These are phyloP conservation scores for Gopherus evgoodei DNA, from an alignment of 2,113 vertebrate species.

Conservation along the genomic window DNA sequence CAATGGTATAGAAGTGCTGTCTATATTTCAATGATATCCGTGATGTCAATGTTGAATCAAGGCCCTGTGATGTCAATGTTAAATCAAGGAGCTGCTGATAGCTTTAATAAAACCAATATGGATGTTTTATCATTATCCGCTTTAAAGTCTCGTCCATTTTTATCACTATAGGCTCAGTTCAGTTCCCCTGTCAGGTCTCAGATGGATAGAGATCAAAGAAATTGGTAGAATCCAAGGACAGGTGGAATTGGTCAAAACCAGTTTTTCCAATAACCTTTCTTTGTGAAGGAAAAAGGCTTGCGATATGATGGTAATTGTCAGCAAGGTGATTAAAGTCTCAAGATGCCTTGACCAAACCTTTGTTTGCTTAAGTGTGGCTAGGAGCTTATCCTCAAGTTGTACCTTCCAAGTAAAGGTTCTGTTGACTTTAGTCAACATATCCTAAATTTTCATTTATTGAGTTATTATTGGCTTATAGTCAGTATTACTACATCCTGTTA, in stretches of 20 bases:
- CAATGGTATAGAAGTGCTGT: neutral
- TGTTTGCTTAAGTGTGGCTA: neutral
- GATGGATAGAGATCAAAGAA: neutral
- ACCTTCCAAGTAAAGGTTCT: neutral
- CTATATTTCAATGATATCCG: neutral
- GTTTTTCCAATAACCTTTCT: slow-evolving; percentile 1
- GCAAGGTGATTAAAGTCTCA: neutral
- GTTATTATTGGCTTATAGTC: neutral
- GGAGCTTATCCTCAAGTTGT: neutral
- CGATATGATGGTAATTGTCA: neutral
- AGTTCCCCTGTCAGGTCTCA: slow-evolving; percentile 3
- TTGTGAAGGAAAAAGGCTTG: neutral
- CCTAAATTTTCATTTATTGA: neutral
- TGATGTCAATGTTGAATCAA: neutral
- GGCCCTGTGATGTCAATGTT: neutral
- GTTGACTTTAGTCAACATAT: neutral
- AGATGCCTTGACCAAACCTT: neutral
- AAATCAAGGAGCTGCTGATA: neutral
- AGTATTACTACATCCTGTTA: rapidly evolving
- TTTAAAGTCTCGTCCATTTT: slow-evolving; percentile 1
- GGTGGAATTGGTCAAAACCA: slow-evolving; percentile 21
- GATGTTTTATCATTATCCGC: slow-evolving; percentile 8
- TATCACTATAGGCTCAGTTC: slow-evolving; percentile 5
- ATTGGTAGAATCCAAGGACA: slow-evolving; percentile 13
- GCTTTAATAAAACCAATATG: slow-evolving; percentile 8